Evolutionary conservation across 2,113 vertebrate species (phyloP), one percentile per base, ranked within the genome.

Genomic region (Esox niger): DNA sequence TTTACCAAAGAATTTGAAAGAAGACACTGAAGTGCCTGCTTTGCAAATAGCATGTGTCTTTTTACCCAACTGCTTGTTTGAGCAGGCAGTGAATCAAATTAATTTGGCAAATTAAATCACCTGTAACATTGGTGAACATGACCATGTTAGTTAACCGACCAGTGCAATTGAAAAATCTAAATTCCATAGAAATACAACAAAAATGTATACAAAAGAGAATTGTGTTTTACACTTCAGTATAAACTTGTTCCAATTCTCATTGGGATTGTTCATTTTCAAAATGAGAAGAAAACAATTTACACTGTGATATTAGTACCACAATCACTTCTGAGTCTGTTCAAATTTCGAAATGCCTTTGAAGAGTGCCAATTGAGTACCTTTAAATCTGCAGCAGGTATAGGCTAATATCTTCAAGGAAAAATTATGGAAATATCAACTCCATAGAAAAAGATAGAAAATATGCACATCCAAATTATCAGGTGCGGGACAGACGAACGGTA

Each of bases 381-480:
- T 33, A 27, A 29, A 66, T 49, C 69, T 70, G 61, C 75, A 64
- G 71, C 59, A 61, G 15, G 35, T 25, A 8, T 61, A 7, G 4
- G 57, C 71, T 80, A 79, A 69, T 80, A 84, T 77, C 74, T 78
- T 79, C 82, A 83, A 66, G 71, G 69, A 78, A 74, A 2, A 64
- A 33, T 23, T 43, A 46, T 20, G 15, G 27, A 49, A 25, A 15
- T 6, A 64, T 64, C 47, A 29, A 20, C 20, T 47, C 26, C 26
- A 46, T 20, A 26, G 33, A 47, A n/a, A n/a, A n/a, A n/a, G n/a
- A n/a, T n/a, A n/a, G n/a, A n/a, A n/a, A n/a, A n/a, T n/a, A n/a
- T n/a, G n/a, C n/a, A n/a, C n/a, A n/a, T n/a, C n/a, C n/a, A n/a
- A n/a, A n/a, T n/a, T n/a, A n/a, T n/a, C n/a, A n/a, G n/a, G n/a